phyloP scores from a whole-genome alignment of 2,888 invertebrate genomes.

The Chrysolina haemoptera region DNA sequence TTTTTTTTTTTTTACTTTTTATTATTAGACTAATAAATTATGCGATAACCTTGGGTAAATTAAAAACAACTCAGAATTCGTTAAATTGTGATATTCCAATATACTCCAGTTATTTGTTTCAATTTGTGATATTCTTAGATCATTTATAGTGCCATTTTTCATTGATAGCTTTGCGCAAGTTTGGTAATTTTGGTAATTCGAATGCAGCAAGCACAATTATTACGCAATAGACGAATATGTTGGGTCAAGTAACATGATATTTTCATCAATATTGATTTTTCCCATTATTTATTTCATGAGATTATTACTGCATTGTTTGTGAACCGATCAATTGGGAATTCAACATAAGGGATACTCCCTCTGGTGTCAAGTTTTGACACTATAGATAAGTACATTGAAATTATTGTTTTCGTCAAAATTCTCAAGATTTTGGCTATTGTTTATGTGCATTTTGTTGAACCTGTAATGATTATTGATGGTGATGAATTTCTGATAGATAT shows the following conservation, averaged over 20 bases:
- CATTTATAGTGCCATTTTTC: background rate
- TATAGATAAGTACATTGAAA: no score
- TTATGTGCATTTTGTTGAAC: no score
- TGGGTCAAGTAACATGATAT: background rate
- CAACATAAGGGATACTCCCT: no score
- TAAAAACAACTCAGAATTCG: no score
- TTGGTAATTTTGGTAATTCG: slow-evolving; percentile 46
- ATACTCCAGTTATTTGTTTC: background rate
- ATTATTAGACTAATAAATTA: background rate
- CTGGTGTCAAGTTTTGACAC: no score
- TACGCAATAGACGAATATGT: no score
- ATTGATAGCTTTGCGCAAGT: slow-evolving; percentile 29
- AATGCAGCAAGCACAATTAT: background rate
- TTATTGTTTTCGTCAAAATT: no score
- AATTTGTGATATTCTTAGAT: slow-evolving; percentile 28
- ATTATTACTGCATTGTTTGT: background rate
- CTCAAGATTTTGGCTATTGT: no score
- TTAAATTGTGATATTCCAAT: no score
- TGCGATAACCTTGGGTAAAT: no score
- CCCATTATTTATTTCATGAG: background rate
- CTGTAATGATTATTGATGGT: no score
- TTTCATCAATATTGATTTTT: background rate
- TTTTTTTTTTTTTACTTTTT: background rate
- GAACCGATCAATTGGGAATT: background rate
- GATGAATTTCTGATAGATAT: no score